Base-by-base conservation (phyloP, 2,113 vertebrate genomes). In the Gopherus flavomarginatus region DNA sequence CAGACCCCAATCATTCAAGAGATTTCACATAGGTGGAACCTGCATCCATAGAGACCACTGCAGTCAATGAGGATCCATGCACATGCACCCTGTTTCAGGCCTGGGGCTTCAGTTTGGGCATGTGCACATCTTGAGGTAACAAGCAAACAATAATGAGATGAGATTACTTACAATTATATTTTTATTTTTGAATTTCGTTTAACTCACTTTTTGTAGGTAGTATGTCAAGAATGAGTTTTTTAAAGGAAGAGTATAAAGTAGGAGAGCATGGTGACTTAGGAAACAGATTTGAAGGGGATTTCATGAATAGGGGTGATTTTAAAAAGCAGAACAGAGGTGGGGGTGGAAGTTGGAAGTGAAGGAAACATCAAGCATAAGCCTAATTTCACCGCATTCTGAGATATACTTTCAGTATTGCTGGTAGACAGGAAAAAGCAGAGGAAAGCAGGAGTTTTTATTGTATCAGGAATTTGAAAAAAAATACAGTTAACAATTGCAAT, bases 341-440 rank as follows among this genome's bases (percentile, higher is more conserved):
- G 4, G 9, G 22, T 90, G 6, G 59, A 62, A 83, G 91, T 5
- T 29, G 69, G 2, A 49, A 21, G 3, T 14, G 80, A 81, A 3
- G 53, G 75, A 85, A 80, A 2, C 1, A 77, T 44, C 69, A 42
- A 38, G 3, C 19, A 3, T 44, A 44, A 42, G 24, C 42, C 92
- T 8, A 93, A 81, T 53, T 78, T 78, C 35, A 56, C 7, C 10
- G 44, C 6, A 3, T 26, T 24, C 0, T 0, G 1, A 21, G 21
- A 12, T 65, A 79, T 21, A 26, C 44, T 16, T 29, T 24, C 7
- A 59, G 11, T 7, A 49, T 44, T 56, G 42, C 42, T 38, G 65
- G 31, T 12, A 57, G 13, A 82, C n/a, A 87, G 93, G 56, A 12
- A 89, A 59, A 85, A 44, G 11, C 10, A 49, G 29, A 26, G 62